Evolutionary conservation across 2,113 vertebrate genomes (phyloP), one percentile per base, ranked within the genome.

Genomic region (Gila orcuttii): DNA sequence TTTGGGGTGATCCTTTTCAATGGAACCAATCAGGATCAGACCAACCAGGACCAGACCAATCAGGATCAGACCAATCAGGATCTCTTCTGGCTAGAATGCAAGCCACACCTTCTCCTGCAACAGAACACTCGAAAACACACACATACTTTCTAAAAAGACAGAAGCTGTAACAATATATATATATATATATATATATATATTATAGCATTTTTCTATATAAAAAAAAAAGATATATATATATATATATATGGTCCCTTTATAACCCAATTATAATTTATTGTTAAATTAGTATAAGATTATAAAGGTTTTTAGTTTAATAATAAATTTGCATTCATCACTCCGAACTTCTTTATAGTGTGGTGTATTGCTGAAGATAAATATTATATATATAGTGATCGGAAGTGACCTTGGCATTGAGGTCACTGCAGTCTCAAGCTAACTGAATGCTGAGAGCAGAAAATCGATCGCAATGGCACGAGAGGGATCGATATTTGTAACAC

Each of bases 391-490:
- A 19, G 12, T 36, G 45, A 21, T 39, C 89, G 93, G 91, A 88
- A 88, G 86, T 94, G 93, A 8, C 94, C 94, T 96, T 95, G 93
- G 89, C 86, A 92, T 92, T 91, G 91, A 95, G 93, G 92, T 93
- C 93, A 95, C 88, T 88, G 85, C 86, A 91, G 92, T 91, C 93
- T 92, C 88, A 93, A 91, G 92, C 81, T 57, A 19, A 47, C 17
- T 28, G 42, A 31, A 81, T 2, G 17, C 50, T 93, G 89, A 94
- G 90, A 94, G 90, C 31, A 93, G 90, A 85, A 95, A 96, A 96
- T 96, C 93, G 4, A 94, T 96, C 90, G 82, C 87, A 92, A 91
- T 85, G 0, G 1, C 93, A 94, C 93, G 92, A 93, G 90, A 88
- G 42, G 42, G 88, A 92, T 92, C 91, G 83, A 92, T 92, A 91